phyloP scores from a whole-genome alignment of 2,113 vertebrate genomes.

The Perccottus glenii region DNA sequence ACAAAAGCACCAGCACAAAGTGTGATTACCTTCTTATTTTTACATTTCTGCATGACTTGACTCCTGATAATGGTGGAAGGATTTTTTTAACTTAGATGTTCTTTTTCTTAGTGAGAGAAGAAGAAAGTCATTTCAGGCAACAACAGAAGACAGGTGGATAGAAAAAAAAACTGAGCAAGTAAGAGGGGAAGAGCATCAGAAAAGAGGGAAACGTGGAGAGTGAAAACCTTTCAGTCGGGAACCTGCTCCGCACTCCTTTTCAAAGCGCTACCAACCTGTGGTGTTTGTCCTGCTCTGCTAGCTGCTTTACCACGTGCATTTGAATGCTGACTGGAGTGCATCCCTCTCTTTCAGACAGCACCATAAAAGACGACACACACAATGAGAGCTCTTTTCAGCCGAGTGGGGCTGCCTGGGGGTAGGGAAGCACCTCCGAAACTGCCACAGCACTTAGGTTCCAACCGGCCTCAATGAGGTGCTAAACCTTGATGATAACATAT shows the following conservation, averaged over 20 bases:
- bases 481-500: constrained; percentile 64
- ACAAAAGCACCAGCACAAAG: constrained; percentile 76
- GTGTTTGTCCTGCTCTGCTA: constrained; percentile 76
- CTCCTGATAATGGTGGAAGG: constrained; percentile 70
- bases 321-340: constrained; percentile 76
- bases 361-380: constrained; percentile 76
- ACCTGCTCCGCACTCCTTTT: constrained; percentile 44
- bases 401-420: constrained; percentile 64
- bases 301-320: constrained; percentile 74
- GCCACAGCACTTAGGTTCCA: constrained; percentile 64
- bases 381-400: constrained; percentile 74
- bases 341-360: constrained; percentile 71
- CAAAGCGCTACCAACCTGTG: constrained; percentile 74
- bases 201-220: constrained; percentile 52
- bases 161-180: constrained; percentile 31
- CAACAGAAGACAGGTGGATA: constrained; percentile 55
- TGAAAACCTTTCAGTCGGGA: constrained; percentile 63
- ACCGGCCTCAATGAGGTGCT: constrained; percentile 64
- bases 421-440: constrained; percentile 69
- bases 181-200: constrained; percentile 48
- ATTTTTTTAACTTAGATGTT: constrained; percentile 57
- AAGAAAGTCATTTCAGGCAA: constrained; percentile 59
- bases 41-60: constrained; percentile 78
- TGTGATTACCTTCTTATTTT: constrained; percentile 77
- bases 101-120: constrained; percentile 47